Percentiles rank a stretch among this genome's conserved stretches.
Conservation (phyloP, 2,113 vertebrate genomes). For the Anoplopoma fimbria region DNA sequence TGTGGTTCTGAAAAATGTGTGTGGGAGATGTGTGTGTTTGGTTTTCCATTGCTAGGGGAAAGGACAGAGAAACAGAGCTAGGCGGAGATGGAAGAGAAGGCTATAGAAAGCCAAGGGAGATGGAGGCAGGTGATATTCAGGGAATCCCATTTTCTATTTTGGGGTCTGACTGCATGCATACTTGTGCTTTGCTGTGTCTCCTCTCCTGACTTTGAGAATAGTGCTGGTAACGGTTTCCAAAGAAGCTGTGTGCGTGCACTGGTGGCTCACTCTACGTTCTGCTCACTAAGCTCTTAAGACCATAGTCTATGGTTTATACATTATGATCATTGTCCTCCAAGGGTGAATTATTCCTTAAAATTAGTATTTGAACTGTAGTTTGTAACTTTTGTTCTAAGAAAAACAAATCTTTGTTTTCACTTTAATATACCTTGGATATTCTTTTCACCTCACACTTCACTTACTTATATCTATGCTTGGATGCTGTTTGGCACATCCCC, state of each 20-base stretch:
- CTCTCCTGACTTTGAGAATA: slow-evolving; percentile 35
- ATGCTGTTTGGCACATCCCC: slow-evolving; percentile 2
- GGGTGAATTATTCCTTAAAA: slow-evolving; percentile 37
- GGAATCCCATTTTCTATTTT: slow-evolving; percentile 69
- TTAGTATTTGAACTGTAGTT: slow-evolving; percentile 22
- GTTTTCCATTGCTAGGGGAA: slow-evolving; percentile 22
- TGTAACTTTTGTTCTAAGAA: slow-evolving; percentile 3
- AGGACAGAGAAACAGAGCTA: slow-evolving; percentile 5
- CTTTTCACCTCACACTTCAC: background rate
- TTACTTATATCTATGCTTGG: slow-evolving; percentile 3
- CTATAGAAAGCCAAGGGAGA: slow-evolving; percentile 34
- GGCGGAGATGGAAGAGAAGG: slow-evolving; percentile 21
- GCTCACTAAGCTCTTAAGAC: slow-evolving; percentile 19
- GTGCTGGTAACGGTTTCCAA: slow-evolving; percentile 29
- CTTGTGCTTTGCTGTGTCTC: slow-evolving; percentile 36
- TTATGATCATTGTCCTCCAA: slow-evolving; percentile 25
- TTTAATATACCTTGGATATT: background rate
- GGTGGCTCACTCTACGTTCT: slow-evolving; percentile 15
- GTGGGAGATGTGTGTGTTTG: slow-evolving; percentile 27
- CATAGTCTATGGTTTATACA: background rate
- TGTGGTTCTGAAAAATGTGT: slow-evolving; percentile 21
- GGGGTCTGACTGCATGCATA: slow-evolving; percentile 39
- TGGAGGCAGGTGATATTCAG: slow-evolving; percentile 57
- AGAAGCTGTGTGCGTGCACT: slow-evolving; percentile 26
- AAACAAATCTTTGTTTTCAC: background rate